Base-by-base conservation (phyloP, 2,797 vertebrate species). In the Cyprinella venusta region DNA sequence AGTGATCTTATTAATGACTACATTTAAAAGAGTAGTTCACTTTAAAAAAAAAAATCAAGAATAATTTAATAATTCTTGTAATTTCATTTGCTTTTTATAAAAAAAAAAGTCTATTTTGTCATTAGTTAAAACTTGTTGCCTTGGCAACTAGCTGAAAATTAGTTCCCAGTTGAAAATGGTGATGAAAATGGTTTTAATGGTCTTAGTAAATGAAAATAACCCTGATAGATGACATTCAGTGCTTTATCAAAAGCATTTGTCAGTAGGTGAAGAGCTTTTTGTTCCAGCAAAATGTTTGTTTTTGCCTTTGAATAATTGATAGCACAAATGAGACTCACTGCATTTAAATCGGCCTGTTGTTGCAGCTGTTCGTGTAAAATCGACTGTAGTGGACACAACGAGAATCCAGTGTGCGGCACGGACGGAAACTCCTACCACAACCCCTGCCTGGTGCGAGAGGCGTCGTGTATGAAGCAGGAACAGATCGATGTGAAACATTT, bases 281-380 rank as follows among this genome's bases (percentile, higher is more conserved):
- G 77, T 45, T 10, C 16, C 52, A 9, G 67, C 1, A 1, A 15
- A 70, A 69, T 56, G 15, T 48, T 50, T 54, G 9, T 48, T 33
- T n/a, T 4, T 10, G 36, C 56, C 45, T 65, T 36, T 82, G 9
- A 38, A 42, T 82, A 26, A 76, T 65, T 36, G 9, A 67, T 13
- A 54, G 33, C 6, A 30, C 61, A 42, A 5, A 30, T 65, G 26
- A 18, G 8, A 69, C 52, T 45, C 26, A 5, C 50, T 21, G 8
- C 59, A 15, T 36, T 19, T 33, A 50, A 42, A 45, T 21, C 1
- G 0, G 24, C 21, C 10, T 56, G 3, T 19, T 76, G 68, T 18
- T 78, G 0, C 91, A 99, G 98, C 91, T 99, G 98, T 93, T 98
- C 99, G 42, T 99, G 98, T 92, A 99, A 99, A 92, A 99, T 99